Conservation (phyloP, 2,888 invertebrate genomes). For the Nomada flava region DNA sequence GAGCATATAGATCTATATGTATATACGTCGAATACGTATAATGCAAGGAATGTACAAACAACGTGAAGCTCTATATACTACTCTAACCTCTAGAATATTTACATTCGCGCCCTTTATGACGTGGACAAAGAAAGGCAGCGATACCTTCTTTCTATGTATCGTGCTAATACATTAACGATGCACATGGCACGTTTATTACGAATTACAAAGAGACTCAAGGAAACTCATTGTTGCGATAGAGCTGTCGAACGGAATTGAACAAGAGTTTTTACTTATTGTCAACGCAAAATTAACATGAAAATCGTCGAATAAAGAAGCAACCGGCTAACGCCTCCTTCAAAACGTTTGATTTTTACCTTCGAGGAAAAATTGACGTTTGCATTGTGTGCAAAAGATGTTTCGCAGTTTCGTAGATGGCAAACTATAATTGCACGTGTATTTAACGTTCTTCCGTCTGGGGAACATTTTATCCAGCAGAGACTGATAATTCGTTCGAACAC, state of each 20-base stretch:
- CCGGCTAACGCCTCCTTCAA: not conserved
- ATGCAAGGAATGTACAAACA: not conserved
- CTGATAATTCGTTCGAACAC: not conserved
- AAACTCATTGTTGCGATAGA: not conserved
- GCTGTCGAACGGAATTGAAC: not conserved
- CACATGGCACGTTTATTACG: no score
- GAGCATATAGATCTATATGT: not conserved
- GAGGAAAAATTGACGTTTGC: slow-evolving; percentile 71
- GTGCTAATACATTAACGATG: not conserved
- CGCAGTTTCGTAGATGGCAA: slow-evolving; percentile 67
- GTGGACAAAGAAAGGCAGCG: not conserved
- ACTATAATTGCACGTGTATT: not conserved
- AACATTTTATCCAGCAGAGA: slow-evolving; percentile 6
- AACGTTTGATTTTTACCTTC: slow-evolving; percentile 65
- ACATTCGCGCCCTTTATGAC: no score
- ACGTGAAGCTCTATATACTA: not conserved
- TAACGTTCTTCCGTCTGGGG: not conserved
- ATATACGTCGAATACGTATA: not conserved
- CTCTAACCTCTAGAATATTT: slow-evolving; percentile 43
- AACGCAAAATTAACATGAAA: not conserved
- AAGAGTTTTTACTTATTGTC: not conserved
- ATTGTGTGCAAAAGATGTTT: slow-evolving; percentile 71
- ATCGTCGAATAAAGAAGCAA: not conserved
- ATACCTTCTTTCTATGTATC: not conserved
- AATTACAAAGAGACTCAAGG: not conserved